Base-by-base conservation (phyloP, 1,140 invertebrate species). In the Drosophila novamexicana region DNA sequence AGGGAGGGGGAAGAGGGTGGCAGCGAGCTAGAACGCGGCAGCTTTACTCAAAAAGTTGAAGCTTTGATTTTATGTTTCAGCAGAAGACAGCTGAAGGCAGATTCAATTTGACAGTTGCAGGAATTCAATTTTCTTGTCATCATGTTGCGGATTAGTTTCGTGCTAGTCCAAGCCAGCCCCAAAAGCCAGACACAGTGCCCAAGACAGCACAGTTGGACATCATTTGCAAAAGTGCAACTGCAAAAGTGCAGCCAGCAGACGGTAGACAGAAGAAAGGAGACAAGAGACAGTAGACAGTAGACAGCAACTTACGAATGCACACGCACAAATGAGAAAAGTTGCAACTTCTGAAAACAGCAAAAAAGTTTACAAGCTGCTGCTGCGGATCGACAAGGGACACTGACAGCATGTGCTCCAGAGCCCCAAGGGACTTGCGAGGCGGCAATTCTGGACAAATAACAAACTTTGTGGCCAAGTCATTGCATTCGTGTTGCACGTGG, bases 271-370 rank as follows among this genome's bases (percentile, higher is more conserved):
- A 59, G 56, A 45, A 32, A 45, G 1, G 37, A 57, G 22, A 34
- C 9, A 22, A 10, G 47, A 61, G 47, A 65, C 42, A 64, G 32
- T 4, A 61, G 47, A 65, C 42, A 64, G 32, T 4, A 47, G 71
- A 78, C 18, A 74, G 78, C 63, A 86, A 67, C 70, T 85, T 78
- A 62, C 61, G 57, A 88, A 67, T 85, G 83, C 83, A 89, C 84
- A 89, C 80, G 81, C 77, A 89, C 84, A 89, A 89, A 89, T 89
- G 84, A 89, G 84, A 89, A 89, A 89, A 89, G 84, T 89, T 89
- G 70, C 64, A 54, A 84, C 70, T 88, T 84, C 42, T 49, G 36
- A 80, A 65, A 74, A 81, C 45, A 78, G 80, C 56, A 77, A 64
- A 79, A 77, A 84, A 88, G 53, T 85, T 71, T 77, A 42, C 50